Conservation (phyloP, 53 echinoderm and acorn worm species). For the Luidia sarsii region DNA sequence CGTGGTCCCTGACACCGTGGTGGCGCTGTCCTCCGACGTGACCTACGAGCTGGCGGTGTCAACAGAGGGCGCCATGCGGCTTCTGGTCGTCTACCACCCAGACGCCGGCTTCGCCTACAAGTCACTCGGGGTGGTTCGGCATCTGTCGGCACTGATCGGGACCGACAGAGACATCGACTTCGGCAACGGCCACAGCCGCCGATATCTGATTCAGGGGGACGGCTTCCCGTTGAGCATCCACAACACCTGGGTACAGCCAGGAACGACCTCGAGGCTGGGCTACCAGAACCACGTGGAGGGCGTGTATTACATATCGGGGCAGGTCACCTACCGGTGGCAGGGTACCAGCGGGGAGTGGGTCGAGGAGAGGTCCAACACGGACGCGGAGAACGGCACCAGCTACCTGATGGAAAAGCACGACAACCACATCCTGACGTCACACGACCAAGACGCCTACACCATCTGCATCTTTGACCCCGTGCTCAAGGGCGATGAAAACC, state of each 20-base stretch:
- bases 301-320: slow-evolving; percentile 28
- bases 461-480: slow-evolving; percentile 49
- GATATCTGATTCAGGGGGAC: slow-evolving; percentile 36
- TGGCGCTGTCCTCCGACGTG: slow-evolving; percentile 49
- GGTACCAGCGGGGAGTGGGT: slow-evolving; percentile 35
- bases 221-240: slow-evolving; percentile 37
- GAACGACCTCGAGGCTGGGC: not conserved
- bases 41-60: slow-evolving; percentile 14
- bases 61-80: slow-evolving; percentile 11
- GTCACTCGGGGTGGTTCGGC: not conserved
- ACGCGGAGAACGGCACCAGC: slow-evolving; percentile 33
- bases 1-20: slow-evolving; percentile 16
- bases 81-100: slow-evolving; percentile 36
- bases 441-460: slow-evolving; percentile 9
- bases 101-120: not conserved
- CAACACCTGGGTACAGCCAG: slow-evolving; percentile 40
- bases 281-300: slow-evolving; percentile 42
- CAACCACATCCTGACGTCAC: not conserved
- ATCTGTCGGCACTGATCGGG: slow-evolving; percentile 20
- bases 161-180: slow-evolving; percentile 41
- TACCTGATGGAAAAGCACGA: slow-evolving; percentile 45
- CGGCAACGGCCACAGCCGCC: slow-evolving; percentile 36
- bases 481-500: slow-evolving; percentile 32
- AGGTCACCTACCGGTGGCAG: slow-evolving; percentile 20
- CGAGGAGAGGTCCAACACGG: not conserved